Percentiles rank a stretch among this genome's conserved stretches.
phyloP scores from a whole-genome alignment of 1,140 invertebrate genomes.

The Achatina immaculata region DNA sequence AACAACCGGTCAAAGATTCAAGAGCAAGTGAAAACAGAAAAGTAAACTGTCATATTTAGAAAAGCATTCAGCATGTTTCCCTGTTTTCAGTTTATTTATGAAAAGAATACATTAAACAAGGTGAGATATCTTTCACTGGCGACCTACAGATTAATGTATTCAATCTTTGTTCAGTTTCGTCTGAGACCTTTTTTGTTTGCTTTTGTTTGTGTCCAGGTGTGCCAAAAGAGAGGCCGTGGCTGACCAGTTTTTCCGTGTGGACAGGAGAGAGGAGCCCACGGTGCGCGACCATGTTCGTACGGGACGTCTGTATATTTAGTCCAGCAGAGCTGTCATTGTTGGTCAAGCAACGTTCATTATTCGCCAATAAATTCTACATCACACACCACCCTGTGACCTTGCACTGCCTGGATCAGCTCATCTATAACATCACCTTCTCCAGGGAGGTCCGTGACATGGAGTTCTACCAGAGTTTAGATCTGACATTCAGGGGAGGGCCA shows the following conservation, averaged over 20 bases:
- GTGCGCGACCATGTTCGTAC: conserved; percentile 42
- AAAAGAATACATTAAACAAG: neutral
- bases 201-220: conserved; percentile 47
- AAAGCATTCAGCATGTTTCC: neutral
- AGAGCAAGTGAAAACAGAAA: neutral
- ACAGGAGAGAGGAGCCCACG: conserved; percentile 12
- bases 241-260: conserved; percentile 57
- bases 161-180: neutral
- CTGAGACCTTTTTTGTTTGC: conserved; percentile 9
- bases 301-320: conserved; percentile 63
- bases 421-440: neutral
- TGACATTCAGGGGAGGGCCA: too few species aligned
- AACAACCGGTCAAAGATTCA: too few species aligned
- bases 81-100: neutral
- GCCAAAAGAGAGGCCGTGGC: conserved; percentile 55
- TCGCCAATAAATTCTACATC: conserved; percentile 31
- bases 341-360: conserved; percentile 45
- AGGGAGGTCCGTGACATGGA: neutral
- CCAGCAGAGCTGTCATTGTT: conserved; percentile 59
- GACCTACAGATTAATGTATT: neutral
- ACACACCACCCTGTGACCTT: conserved; percentile 2
- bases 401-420: conserved; percentile 14
- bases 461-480: neutral
- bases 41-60: neutral
- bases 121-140: neutral